phyloP scores from a whole-genome alignment of 2,113 vertebrate genomes.

The Electrona antarctica region DNA sequence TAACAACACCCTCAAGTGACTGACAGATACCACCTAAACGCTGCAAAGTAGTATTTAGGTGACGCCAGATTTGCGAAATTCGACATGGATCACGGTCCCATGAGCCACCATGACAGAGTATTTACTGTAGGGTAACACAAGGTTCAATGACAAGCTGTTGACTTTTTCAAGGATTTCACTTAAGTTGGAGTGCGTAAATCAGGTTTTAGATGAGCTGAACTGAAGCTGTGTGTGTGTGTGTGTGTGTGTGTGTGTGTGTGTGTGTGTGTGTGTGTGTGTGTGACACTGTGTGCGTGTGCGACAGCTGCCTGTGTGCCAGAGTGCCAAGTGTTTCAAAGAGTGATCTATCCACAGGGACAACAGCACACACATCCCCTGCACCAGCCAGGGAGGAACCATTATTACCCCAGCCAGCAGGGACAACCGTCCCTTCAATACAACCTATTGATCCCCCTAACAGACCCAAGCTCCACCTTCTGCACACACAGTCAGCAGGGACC shows the following conservation, averaged over 20 bases:
- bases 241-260: conserved; percentile 13
- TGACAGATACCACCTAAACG: conserved; percentile 10
- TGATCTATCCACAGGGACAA: conserved; percentile 8
- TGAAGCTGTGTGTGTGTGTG: conserved; percentile 1
- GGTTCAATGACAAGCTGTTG: not conserved
- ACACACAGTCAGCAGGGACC: conserved; percentile 25
- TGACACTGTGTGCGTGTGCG: conserved; percentile 21
- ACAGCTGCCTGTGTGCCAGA: conserved; percentile 47
- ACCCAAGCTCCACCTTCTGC: conserved; percentile 39
- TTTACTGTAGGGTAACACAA: conserved; percentile 11
- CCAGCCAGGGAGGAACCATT: not conserved
- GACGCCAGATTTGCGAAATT: conserved; percentile 19
- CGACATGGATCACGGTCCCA: too few relatives aligned
- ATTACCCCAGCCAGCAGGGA: conserved; percentile 19
- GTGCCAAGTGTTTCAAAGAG: conserved; percentile 20
- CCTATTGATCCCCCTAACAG: conserved; percentile 48
- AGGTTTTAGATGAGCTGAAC: conserved; percentile 17
- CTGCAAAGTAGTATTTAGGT: conserved; percentile 30
- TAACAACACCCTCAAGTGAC: conserved; percentile 54
- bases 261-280: conserved; percentile 6
- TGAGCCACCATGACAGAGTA: too few relatives aligned
- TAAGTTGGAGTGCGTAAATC: conserved; percentile 23
- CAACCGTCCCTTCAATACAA: conserved; percentile 23
- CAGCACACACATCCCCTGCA: conserved; percentile 19
- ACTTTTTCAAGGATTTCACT: conserved; percentile 10